These are phyloP conservation scores for Emydoidea blandingii DNA, from an alignment of 2,797 vertebrate genomes.

Conservation along the genomic window DNA sequence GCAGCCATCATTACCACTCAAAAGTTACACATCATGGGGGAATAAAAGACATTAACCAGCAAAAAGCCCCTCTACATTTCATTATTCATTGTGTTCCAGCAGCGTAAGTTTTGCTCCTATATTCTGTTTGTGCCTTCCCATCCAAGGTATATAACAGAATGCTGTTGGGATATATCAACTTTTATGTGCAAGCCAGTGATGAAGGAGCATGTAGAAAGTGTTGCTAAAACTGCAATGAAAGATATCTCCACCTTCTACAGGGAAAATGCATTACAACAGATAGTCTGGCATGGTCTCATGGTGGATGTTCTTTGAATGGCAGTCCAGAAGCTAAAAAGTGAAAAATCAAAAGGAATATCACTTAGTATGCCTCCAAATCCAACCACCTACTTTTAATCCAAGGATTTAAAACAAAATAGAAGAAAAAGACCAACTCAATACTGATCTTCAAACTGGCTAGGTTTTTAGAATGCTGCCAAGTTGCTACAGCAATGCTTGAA, in stretches of 20 bases:
- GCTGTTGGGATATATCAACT: accelerated
- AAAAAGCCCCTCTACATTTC: accelerated
- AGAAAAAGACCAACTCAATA: background rate
- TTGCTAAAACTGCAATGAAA: accelerated
- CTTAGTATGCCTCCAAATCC: accelerated
- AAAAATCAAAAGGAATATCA: background rate
- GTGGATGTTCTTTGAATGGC: accelerated
- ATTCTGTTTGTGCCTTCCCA: background rate
- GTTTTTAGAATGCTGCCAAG: background rate
- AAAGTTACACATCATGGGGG: background rate
- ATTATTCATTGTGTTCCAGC: background rate
- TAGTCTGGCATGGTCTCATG: accelerated
- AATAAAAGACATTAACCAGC: accelerated
- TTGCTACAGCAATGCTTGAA: background rate
- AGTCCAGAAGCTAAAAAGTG: background rate
- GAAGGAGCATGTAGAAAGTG: accelerated
- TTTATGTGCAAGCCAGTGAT: background rate
- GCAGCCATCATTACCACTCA: accelerated
- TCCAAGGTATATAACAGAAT: accelerated
- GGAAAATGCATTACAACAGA: background rate
- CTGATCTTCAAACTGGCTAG: background rate
- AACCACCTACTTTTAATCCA: background rate
- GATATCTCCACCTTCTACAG: background rate
- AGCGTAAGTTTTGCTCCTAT: accelerated
- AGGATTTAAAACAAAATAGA: background rate